phyloP scores from a whole-genome alignment of 2,113 vertebrate species.

The Daphoenositta chrysoptera region DNA sequence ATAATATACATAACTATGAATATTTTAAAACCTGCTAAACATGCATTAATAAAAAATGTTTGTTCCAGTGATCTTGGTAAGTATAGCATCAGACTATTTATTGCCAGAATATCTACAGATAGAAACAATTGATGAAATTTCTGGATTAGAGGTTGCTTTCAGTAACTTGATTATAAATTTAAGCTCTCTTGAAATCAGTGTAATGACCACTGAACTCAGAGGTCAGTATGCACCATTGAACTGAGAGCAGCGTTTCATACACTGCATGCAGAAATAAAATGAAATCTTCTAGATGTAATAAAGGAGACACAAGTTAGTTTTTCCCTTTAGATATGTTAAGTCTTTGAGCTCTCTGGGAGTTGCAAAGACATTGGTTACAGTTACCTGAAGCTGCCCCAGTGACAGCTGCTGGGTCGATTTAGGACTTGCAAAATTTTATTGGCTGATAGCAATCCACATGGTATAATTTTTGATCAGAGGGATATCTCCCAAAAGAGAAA shows the following conservation, averaged over 20 bases:
- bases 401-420: neutral
- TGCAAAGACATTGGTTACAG: neutral
- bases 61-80: slow-evolving; percentile 33
- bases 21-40: slow-evolving; percentile 62
- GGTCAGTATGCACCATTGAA: neutral
- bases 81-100: neutral
- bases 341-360: neutral
- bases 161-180: neutral
- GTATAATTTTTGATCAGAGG: neutral
- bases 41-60: slow-evolving; percentile 46
- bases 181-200: neutral
- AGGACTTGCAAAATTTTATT: neutral
- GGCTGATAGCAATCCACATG: neutral
- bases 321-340: neutral
- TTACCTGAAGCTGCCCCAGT: neutral
- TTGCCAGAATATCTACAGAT: neutral
- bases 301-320: neutral
- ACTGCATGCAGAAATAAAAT: neutral
- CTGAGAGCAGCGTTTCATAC: neutral
- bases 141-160: neutral
- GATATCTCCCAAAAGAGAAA: neutral
- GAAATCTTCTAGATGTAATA: neutral
- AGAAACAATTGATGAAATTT: slow-evolving; percentile 13
- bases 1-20: slow-evolving; percentile 40
- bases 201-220: neutral